phyloP scores from a whole-genome alignment of 2,113 vertebrate genomes.

The Paradoxurus hermaphroditus region DNA sequence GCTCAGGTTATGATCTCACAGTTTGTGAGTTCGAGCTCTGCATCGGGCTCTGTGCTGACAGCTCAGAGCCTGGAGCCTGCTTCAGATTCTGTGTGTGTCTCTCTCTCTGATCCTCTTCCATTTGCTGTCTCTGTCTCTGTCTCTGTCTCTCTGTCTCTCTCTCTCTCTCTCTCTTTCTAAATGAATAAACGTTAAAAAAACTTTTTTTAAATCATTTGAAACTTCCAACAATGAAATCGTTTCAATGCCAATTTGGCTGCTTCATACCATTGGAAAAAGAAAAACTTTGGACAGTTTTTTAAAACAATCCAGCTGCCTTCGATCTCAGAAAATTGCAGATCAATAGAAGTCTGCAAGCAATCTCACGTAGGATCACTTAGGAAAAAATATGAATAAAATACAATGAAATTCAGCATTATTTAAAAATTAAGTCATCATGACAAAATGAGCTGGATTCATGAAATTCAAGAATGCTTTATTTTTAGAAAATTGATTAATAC shows the following conservation, averaged over 20 bases:
- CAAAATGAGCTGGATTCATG: not conserved
- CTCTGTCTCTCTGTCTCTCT: no score
- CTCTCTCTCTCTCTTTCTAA: no score
- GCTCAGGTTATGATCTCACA: no score
- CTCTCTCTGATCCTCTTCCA: no score
- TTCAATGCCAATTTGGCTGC: not conserved
- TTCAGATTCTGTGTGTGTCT: no score
- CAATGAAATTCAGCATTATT: not conserved
- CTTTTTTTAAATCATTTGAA: not conserved
- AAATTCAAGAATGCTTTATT: not conserved
- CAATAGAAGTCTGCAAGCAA: not conserved
- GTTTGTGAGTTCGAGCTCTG: accelerated
- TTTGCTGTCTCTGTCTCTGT: no score
- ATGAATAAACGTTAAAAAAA: no score
- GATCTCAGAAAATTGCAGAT: not conserved
- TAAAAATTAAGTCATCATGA: not conserved
- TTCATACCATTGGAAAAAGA: not conserved
- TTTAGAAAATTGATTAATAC: not conserved
- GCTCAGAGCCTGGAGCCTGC: no score
- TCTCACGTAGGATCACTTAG: not conserved
- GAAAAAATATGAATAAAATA: not conserved
- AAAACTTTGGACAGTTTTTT: not conserved
- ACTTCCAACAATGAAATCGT: not conserved
- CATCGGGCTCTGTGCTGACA: no score
- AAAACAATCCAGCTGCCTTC: not conserved